Percentiles rank a stretch among this genome's conserved stretches.
Conservation (phyloP, 2,888 invertebrate species). For the Melanotus villosus region DNA sequence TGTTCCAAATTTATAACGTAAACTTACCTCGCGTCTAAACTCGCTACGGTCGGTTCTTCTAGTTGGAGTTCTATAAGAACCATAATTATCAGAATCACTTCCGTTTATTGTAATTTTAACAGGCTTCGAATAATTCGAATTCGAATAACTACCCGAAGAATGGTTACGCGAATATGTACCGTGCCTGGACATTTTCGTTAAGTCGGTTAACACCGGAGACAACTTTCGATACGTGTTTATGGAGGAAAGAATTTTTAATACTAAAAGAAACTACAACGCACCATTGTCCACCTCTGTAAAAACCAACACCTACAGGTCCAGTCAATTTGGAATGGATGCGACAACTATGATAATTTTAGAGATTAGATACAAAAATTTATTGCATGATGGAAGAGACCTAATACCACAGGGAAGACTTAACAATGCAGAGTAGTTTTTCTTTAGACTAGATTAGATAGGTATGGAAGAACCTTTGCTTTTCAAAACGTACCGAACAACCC, state of each 20-base stretch:
- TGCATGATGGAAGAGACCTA: too few relatives aligned
- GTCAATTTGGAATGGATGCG: conserved; percentile 20
- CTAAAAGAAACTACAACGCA: background rate
- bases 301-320: conserved; percentile 12
- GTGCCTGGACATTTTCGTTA: background rate
- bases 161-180: background rate
- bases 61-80: background rate
- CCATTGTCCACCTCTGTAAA: conserved; percentile 16
- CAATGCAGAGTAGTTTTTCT: too few relatives aligned
- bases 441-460: too few relatives aligned
- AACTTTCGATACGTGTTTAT: background rate
- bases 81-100: background rate
- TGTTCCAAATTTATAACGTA: too few relatives aligned
- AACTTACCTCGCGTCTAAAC: conserved; percentile 3
- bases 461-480: too few relatives aligned
- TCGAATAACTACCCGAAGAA: background rate
- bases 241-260: conserved; percentile 1
- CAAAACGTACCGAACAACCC: too few relatives aligned
- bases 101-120: background rate
- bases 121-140: background rate
- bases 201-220: background rate
- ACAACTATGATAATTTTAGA: conserved; percentile 7
- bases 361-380: too few relatives aligned
- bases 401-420: too few relatives aligned
- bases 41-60: background rate